Base-by-base conservation (phyloP, 2,888 invertebrate species). In the Polymixis lichenea region DNA sequence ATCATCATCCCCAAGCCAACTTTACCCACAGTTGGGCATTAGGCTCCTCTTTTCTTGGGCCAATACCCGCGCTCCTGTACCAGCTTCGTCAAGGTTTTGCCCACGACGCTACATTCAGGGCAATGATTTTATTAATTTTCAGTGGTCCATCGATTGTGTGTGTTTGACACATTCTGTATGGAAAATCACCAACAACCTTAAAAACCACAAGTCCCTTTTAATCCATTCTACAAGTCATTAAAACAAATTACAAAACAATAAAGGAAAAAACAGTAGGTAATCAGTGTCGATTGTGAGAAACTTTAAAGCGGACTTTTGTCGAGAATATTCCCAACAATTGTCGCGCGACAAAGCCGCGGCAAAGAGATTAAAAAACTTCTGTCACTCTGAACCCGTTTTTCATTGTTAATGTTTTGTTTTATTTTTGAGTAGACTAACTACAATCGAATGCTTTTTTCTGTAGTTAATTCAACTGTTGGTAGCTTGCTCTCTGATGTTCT, bases 281-380 rank as follows among this genome's bases (percentile, higher is more conserved):
- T 84, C 84, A 77, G 55, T 66, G 71, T 72, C 72, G 69, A 85
- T 82, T 84, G 78, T 79, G 64, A 56, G 62, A 72, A 80, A 80
- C 61, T 77, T 79, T 75, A 64, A 60, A 82, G 68, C 69, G 61
- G n/a, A 55, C 69, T 58, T 69, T 65, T 72, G 72, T 75, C 38
- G 38, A 58, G 56, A 53, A 77, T 65, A 72, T 77, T 72, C 51
- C n/a, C 9, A 64, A 78, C 77, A 65, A 58, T 77, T 58, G 56
- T 65, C 72, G 25, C 28, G 25, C 56, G 15, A 72, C 78, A 86
- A 79, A 75, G 74, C 78, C 28, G 15, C 61, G 28, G 19, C 49
- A 86, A 86, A 86, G 62, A 73, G 82, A 84, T 86, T 86, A 86
- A 86, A 85, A 84, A 85, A 86, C 82, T 84, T 78, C 64, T 61